Conservation (phyloP, 2,113 vertebrate genomes). For the Aphyosemion australe region DNA sequence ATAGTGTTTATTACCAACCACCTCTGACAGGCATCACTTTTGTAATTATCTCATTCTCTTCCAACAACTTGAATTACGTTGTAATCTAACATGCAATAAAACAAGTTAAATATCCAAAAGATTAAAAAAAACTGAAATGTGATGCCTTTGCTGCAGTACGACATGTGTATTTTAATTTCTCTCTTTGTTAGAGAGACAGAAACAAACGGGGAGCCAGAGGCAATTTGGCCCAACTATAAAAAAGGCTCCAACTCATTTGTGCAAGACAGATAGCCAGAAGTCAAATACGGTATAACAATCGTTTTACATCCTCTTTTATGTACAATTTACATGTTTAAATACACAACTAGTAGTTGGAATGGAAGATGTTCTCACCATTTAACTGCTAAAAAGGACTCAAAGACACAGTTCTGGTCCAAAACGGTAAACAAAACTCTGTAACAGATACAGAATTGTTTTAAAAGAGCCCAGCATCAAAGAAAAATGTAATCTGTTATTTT, state of each 20-base stretch:
- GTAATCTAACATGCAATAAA: conserved; percentile 29
- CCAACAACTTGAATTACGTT: conserved; percentile 24
- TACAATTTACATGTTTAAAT: conserved; percentile 53
- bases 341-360: conserved; percentile 49
- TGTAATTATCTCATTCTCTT: conserved; percentile 13
- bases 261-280: conserved; percentile 6
- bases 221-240: background rate
- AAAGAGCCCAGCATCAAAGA: too few relatives aligned
- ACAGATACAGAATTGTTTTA: background rate
- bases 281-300: conserved; percentile 11
- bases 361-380: conserved; percentile 1
- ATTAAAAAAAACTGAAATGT: background rate
- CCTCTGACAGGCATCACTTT: conserved; percentile 20
- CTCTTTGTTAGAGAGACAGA: background rate
- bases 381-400: conserved; percentile 3
- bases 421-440: background rate
- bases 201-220: background rate
- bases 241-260: background rate
- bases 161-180: conserved; percentile 1
- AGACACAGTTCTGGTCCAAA: background rate
- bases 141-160: background rate
- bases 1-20: conserved; percentile 25
- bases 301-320: conserved; percentile 59
- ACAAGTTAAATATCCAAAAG: too few relatives aligned
- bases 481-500: too few relatives aligned